phyloP scores from a whole-genome alignment of 2,888 invertebrate genomes.

The Seira musarum region DNA sequence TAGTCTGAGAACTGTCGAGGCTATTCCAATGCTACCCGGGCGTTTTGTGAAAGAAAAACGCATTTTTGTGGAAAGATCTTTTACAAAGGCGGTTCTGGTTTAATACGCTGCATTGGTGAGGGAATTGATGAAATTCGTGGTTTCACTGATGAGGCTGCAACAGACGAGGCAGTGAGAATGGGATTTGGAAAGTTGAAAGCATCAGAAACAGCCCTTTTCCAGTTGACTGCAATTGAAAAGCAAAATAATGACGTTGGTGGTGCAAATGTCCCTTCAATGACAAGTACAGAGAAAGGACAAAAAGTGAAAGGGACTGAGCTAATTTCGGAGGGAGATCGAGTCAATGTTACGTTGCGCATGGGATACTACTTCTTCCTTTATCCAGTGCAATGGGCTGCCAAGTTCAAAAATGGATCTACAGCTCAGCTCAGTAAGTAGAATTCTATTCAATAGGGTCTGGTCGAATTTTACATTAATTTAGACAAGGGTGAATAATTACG shows the following conservation, averaged over 20 bases:
- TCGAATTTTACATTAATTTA: neutral
- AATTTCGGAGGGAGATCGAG: constrained; percentile 49
- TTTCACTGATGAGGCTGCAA: constrained; percentile 54
- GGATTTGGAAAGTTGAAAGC: constrained; percentile 58
- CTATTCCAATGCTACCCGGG: constrained; percentile 58
- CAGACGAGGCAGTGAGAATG: constrained; percentile 44
- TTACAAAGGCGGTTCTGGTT: constrained; percentile 62
- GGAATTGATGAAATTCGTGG: constrained; percentile 62
- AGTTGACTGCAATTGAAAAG: constrained; percentile 2
- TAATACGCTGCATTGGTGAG: constrained; percentile 63
- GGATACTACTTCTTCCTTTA: constrained; percentile 58
- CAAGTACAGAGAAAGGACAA: too few relatives aligned
- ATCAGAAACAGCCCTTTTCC: constrained; percentile 54
- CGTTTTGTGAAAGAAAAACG: constrained; percentile 58
- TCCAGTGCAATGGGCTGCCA: constrained; percentile 56
- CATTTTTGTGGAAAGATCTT: constrained; percentile 61
- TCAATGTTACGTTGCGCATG: constrained; percentile 43
- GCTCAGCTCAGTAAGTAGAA: constrained; percentile 44
- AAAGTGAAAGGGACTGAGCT: neutral
- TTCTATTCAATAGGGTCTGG: neutral
- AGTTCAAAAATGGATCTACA: constrained; percentile 47
- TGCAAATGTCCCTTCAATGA: neutral
- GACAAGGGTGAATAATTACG: neutral
- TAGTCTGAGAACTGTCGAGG: constrained; percentile 63
- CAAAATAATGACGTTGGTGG: neutral